Base-by-base conservation (phyloP, 2,888 invertebrate species). In the Octonoba sinensis region DNA sequence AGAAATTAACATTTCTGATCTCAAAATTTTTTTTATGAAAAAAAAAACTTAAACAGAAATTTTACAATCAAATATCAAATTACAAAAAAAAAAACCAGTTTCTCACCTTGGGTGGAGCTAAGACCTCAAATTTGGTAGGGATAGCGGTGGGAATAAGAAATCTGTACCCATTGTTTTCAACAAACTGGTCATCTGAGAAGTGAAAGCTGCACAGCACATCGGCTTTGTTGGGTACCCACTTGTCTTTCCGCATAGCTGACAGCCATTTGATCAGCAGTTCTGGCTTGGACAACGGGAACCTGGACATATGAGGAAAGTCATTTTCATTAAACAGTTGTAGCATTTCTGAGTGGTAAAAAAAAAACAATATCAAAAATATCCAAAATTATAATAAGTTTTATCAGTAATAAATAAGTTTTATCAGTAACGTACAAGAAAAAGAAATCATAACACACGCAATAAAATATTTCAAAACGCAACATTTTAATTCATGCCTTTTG, bases 131-230 rank as follows among this genome's bases (percentile, higher is more conserved):
- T 60, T 82, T 82, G 20, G 82, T 16, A 6, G 75, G 75, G 20
- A 75, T 56, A 27, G 82, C 82, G 70, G 47, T 49, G 13, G 64
- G 44, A 11, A 49, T 67, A 15, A 82, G 60, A 22, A 71, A 65
- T 20, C 70, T 22, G 15, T 70, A 71, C 8, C 82, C 82, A 66
- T 60, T 65, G 18, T 75, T 71, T 54, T 82, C 75, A 12, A 82
- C 59, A 75, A 82, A 82, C 16, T 82, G 70, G 16, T 82, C 82
- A 49, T 82, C 75, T 22, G 59, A n/a, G 22, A 82, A 82, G 44
- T 82, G 82, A 51, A 60, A 51, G 16, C 71, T 75, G 20, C 82
- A 82, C 15, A 82, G 64, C 36, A 82, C 70, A 65, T 82, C 75
- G n/a, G 46, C 69, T 22, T 75, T 65, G 3, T 74, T 64, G 0